Percentiles rank a stretch among this genome's conserved stretches.
Conservation (phyloP, 2,113 vertebrate genomes). For the Melanocharis versteri region DNA sequence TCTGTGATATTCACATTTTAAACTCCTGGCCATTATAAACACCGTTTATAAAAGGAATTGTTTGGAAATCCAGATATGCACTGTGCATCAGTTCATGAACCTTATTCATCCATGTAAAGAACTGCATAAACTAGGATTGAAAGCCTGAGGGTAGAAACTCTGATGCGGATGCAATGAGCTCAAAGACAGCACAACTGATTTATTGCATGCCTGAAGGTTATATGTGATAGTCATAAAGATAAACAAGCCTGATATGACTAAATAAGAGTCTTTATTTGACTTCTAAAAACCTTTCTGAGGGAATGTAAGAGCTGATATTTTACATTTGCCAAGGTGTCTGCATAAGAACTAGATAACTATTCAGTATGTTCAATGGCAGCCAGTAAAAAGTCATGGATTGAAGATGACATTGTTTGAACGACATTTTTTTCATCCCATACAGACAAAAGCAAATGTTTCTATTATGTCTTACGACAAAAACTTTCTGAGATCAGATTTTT, state of each 20-base stretch:
- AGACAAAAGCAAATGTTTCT: background rate
- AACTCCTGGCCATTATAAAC: background rate
- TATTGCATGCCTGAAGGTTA: background rate
- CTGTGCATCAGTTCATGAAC: background rate
- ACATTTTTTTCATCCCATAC: background rate
- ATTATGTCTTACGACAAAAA: background rate
- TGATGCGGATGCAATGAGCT: background rate
- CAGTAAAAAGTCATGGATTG: background rate
- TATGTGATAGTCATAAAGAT: background rate
- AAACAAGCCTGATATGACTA: background rate
- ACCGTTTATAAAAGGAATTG: background rate
- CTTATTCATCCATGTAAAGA: background rate
- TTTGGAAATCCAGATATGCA: background rate
- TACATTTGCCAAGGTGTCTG: background rate
- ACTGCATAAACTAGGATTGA: background rate
- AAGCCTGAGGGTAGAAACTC: background rate
- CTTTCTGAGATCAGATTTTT: background rate
- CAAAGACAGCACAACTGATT: background rate
- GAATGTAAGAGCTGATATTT: background rate
- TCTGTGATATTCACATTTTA: background rate
- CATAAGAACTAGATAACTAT: background rate
- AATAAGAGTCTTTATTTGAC: background rate
- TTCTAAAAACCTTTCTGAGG: background rate
- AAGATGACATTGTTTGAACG: background rate
- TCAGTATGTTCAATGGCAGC: background rate